Evolutionary conservation across 2,113 vertebrate genomes (phyloP).

Genomic region (Dipodomys stephensi): DNA sequence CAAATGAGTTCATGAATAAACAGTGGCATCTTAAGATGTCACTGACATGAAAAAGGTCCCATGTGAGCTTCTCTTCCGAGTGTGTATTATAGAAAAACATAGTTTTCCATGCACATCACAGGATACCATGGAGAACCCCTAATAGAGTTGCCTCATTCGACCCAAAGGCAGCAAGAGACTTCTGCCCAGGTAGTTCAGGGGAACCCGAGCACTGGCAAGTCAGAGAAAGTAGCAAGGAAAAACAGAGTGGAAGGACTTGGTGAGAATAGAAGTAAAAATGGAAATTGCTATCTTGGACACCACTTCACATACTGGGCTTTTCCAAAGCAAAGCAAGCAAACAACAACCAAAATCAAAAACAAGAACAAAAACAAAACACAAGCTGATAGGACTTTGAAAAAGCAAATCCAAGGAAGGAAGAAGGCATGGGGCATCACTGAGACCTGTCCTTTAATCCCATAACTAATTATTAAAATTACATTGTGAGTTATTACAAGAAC

Average conservation of each 20-base stretch:
- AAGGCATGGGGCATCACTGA: not conserved
- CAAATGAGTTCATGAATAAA: conserved; percentile 80
- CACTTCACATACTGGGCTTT: rapidly evolving
- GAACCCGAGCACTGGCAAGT: too few relatives aligned
- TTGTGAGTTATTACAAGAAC: not conserved
- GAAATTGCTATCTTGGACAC: not conserved
- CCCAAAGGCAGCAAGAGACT: rapidly evolving
- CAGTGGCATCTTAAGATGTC: conserved; percentile 54
- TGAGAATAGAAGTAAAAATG: not conserved
- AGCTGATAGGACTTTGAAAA: not conserved
- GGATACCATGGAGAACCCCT: conserved; percentile 63
- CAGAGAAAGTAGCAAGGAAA: too few relatives aligned
- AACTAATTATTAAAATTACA: too few relatives aligned
- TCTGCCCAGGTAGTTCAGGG: rapidly evolving
- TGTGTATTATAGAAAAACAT: conserved; percentile 64
- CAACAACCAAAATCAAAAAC: not conserved
- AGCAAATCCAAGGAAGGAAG: not conserved
- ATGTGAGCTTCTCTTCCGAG: conserved; percentile 89
- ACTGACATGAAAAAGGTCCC: conserved; percentile 90
- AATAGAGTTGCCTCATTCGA: not conserved
- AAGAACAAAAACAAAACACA: too few relatives aligned
- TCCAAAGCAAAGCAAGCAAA: not conserved
- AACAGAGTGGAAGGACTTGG: too few relatives aligned
- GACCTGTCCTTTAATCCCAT: too few relatives aligned
- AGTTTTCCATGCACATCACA: conserved; percentile 80